These are phyloP conservation scores for Carposina sasakii DNA, from an alignment of 1,140 invertebrate genomes.

Conservation along the genomic window DNA sequence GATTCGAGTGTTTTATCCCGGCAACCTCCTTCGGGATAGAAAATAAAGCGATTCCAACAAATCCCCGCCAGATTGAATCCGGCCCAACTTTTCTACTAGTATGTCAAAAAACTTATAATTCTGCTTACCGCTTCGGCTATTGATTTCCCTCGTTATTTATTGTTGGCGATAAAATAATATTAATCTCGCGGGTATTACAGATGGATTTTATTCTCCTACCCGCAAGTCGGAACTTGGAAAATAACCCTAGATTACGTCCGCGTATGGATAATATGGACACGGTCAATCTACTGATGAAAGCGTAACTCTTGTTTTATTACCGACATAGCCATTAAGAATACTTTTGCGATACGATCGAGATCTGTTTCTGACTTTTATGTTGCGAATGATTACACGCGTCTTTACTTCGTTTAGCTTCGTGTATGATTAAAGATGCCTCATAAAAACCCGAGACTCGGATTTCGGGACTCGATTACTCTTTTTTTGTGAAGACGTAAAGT, in stretches of 20 bases:
- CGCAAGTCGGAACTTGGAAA: constrained; percentile 49
- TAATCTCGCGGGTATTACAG: constrained; percentile 65
- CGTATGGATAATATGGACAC: constrained; percentile 38
- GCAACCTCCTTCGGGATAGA: constrained; percentile 32
- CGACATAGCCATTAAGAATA: not conserved
- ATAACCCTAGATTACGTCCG: constrained; percentile 50
- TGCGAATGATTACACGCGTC: not conserved
- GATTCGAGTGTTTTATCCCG: constrained; percentile 25
- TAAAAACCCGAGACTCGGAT: too few species aligned
- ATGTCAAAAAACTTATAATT: constrained; percentile 68
- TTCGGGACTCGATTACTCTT: too few species aligned
- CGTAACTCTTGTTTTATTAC: not conserved
- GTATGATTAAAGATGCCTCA: too few species aligned
- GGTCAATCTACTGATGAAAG: not conserved
- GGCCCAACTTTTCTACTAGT: constrained; percentile 55
- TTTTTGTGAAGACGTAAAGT: too few species aligned
- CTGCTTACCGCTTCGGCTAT: constrained; percentile 45
- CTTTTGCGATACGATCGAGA: not conserved
- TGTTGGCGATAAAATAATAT: constrained; percentile 71
- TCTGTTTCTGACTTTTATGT: not conserved
- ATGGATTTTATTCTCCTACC: constrained; percentile 59
- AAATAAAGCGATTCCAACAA: constrained; percentile 49
- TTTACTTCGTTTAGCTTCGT: too few species aligned
- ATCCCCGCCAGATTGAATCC: constrained; percentile 64
- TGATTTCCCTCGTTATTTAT: constrained; percentile 69